Conservation (phyloP, 1,140 invertebrate species). For the Eueides isabella region DNA sequence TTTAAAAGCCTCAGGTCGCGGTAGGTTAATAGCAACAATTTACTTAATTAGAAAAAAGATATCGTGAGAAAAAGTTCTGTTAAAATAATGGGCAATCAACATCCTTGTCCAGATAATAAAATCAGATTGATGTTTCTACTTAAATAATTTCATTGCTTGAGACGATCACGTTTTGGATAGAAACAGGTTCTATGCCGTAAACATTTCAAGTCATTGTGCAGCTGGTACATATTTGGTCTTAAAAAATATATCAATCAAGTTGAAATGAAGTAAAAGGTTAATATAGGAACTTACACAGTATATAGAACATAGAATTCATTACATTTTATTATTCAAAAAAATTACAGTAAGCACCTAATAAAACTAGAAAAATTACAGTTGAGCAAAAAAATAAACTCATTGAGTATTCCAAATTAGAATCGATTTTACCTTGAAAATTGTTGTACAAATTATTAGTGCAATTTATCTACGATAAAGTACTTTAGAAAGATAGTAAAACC, state of each 20-base stretch:
- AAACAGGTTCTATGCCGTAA: not conserved
- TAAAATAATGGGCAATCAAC: not conserved
- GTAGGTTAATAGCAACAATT: no score
- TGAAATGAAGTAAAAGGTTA: not conserved
- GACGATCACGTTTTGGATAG: not conserved
- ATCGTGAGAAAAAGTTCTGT: not conserved
- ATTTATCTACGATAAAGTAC: not conserved
- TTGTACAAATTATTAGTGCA: not conserved
- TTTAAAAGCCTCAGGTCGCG: no score
- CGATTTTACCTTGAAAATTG: not conserved
- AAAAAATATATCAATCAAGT: not conserved
- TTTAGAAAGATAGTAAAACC: not conserved
- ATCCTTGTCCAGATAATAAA: not conserved
- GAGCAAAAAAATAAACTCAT: no score
- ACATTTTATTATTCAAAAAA: no score
- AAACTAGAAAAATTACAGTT: no score
- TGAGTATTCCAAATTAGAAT: not conserved
- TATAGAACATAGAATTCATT: no score
- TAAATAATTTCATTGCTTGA: not conserved
- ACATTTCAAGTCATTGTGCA: not conserved
- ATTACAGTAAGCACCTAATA: no score
- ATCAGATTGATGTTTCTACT: not conserved
- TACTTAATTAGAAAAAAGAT: not conserved
- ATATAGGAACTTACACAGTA: not conserved
- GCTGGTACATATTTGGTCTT: not conserved